These are phyloP conservation scores for Suillia variegata DNA, from an alignment of 2,888 invertebrate genomes.

Conservation along the genomic window DNA sequence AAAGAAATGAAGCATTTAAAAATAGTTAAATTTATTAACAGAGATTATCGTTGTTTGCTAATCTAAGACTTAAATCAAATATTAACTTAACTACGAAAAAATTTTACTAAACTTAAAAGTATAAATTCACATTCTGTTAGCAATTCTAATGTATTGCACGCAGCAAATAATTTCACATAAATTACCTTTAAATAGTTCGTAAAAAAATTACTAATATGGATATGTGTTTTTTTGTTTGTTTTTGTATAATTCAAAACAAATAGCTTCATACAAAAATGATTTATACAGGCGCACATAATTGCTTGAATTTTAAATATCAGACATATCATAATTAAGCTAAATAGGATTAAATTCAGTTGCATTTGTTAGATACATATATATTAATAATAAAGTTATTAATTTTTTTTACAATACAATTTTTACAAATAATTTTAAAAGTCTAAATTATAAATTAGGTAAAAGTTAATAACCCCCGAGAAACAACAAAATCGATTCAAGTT, in stretches of 20 bases:
- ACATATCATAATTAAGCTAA: no score
- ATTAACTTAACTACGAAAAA: neutral
- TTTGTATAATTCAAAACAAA: no score
- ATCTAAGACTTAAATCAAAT: neutral
- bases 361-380: no score
- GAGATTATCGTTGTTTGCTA: neutral
- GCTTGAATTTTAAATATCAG: no score
- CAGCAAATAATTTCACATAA: neutral
- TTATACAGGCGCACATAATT: no score
- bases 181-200: neutral
- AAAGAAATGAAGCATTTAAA: no score
- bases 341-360: no score
- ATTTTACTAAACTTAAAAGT: neutral
- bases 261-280: no score
- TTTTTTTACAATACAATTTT: slow-evolving; percentile 2
- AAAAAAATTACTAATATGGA: neutral
- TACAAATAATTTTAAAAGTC: neutral
- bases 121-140: neutral
- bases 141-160: no score
- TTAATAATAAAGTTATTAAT: no score
- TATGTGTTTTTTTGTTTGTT: neutral
- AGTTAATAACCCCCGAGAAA: slow-evolving; percentile 50
- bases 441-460: slow-evolving; percentile 12
- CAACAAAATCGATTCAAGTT: slow-evolving; percentile 33
- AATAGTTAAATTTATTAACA: neutral